Percentiles rank a stretch among this genome's conserved stretches.
These are phyloP conservation scores for Magallana angulata DNA, from an alignment of 1,140 invertebrate genomes.

Conservation along the genomic window DNA sequence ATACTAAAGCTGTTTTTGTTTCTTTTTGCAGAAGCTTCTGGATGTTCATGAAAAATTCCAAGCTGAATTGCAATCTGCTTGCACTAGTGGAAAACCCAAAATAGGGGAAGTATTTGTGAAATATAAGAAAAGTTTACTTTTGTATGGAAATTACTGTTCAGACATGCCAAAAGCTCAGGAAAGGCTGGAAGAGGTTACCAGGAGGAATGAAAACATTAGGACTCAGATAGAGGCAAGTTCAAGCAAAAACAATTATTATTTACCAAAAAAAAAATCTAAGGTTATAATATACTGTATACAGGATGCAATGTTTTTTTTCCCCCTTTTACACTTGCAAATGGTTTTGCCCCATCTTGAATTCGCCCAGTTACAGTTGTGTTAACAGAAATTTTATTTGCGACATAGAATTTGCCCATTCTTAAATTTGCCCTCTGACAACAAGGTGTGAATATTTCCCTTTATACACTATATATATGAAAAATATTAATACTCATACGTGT, in stretches of 20 bases:
- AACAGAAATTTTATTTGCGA: too few relatives aligned
- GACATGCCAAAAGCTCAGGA: slow-evolving; percentile 91
- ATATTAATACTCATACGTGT: too few relatives aligned
- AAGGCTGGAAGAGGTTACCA: slow-evolving; percentile 87
- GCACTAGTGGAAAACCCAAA: slow-evolving; percentile 79
- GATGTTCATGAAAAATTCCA: slow-evolving; percentile 93
- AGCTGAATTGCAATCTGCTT: slow-evolving; percentile 88
- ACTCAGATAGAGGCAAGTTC: slow-evolving; percentile 82
- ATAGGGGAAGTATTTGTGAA: slow-evolving; percentile 85
- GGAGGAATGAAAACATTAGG: slow-evolving; percentile 83
- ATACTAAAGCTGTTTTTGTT: background rate
- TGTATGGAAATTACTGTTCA: slow-evolving; percentile 97
- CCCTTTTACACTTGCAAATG: too few relatives aligned
- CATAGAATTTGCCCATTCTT: too few relatives aligned
- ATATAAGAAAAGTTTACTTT: slow-evolving; percentile 92
- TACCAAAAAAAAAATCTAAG: background rate
- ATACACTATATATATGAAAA: too few relatives aligned
- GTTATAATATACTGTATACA: too few relatives aligned
- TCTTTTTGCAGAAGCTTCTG: slow-evolving; percentile 85
- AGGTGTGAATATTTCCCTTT: too few relatives aligned
- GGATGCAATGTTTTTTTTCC: too few relatives aligned
- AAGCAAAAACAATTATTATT: background rate
- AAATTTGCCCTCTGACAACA: too few relatives aligned
- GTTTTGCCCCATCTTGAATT: too few relatives aligned
- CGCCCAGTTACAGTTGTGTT: too few relatives aligned